Percentiles rank a stretch among this genome's conserved stretches.
phyloP scores from a whole-genome alignment of 2,888 invertebrate genomes.

The Scaptomyza cyrtandrae region DNA sequence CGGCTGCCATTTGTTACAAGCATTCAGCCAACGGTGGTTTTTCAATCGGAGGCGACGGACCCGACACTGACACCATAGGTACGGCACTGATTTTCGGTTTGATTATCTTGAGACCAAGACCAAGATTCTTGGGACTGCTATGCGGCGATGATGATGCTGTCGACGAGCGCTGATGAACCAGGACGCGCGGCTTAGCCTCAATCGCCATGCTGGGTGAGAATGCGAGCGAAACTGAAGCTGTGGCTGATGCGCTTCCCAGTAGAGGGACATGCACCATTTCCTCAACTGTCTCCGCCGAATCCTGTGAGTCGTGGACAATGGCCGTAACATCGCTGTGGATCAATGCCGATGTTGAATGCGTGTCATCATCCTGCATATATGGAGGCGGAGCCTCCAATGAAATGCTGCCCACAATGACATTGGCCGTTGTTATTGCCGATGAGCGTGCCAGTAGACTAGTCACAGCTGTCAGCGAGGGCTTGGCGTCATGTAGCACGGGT shows the following conservation, averaged over 20 bases:
- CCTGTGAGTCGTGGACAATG: slow-evolving; percentile 71
- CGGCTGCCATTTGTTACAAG: slow-evolving; percentile 85
- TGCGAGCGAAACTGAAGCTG: slow-evolving; percentile 53
- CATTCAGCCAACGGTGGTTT: slow-evolving; percentile 83
- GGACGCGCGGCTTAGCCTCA: slow-evolving; percentile 68
- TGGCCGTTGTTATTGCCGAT: slow-evolving; percentile 81
- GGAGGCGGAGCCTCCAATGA: slow-evolving; percentile 84
- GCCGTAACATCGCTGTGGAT: slow-evolving; percentile 63
- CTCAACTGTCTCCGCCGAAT: slow-evolving; percentile 79
- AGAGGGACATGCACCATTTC: slow-evolving; percentile 77
- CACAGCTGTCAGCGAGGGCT: slow-evolving; percentile 59
- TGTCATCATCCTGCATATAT: slow-evolving; percentile 79
- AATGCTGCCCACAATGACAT: slow-evolving; percentile 83
- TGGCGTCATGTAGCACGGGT: slow-evolving; percentile 64
- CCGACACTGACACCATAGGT: slow-evolving; percentile 91
- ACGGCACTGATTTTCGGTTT: slow-evolving; percentile 84
- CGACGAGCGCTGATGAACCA: slow-evolving; percentile 82
- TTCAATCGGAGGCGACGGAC: slow-evolving; percentile 92
- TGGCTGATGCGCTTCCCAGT: slow-evolving; percentile 60
- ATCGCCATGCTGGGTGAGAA: slow-evolving; percentile 61
- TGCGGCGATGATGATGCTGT: slow-evolving; percentile 81
- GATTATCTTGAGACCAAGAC: slow-evolving; percentile 73
- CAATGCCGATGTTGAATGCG: slow-evolving; percentile 60
- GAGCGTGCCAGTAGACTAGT: slow-evolving; percentile 74
- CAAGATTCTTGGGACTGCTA: slow-evolving; percentile 78